phyloP scores from a whole-genome alignment of 2,797 vertebrate species.

The Sebastes minor region DNA sequence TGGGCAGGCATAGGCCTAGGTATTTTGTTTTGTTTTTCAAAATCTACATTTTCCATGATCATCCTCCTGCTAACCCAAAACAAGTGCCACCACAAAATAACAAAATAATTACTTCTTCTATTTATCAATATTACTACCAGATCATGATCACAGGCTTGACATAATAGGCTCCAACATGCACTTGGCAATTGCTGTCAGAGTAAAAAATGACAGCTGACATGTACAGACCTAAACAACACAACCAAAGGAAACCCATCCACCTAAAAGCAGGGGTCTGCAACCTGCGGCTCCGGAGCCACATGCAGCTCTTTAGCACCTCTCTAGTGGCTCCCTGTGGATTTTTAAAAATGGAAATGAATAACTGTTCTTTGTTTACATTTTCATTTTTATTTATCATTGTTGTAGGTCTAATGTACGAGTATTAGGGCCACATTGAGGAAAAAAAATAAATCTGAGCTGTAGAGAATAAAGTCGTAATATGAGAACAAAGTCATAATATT shows the following conservation, averaged over 20 bases:
- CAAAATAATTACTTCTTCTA: not conserved
- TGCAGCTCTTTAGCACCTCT: no score
- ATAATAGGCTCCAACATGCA: not conserved
- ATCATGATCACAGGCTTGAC: not conserved
- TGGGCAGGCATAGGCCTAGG: not conserved
- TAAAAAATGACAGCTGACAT: not conserved
- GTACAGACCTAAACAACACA: not conserved
- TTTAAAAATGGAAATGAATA: no score
- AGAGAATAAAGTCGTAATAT: no score
- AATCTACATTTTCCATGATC: not conserved
- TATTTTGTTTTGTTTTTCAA: not conserved
- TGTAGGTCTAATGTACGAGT: no score
- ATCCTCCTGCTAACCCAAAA: not conserved
- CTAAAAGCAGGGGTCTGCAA: not conserved
- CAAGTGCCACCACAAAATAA: not conserved
- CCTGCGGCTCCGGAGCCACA: no score
- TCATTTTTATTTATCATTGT: no score
- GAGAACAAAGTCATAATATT: no score
- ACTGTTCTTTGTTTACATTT: no score
- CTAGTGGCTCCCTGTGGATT: no score
- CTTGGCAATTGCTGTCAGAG: not conserved
- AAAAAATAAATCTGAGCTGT: no score
- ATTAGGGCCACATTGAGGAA: no score
- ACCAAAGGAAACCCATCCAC: not conserved
- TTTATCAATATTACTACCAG: not conserved